Conservation (phyloP, 2,113 vertebrate species). For the Sterrhoptilus dennistouni region DNA sequence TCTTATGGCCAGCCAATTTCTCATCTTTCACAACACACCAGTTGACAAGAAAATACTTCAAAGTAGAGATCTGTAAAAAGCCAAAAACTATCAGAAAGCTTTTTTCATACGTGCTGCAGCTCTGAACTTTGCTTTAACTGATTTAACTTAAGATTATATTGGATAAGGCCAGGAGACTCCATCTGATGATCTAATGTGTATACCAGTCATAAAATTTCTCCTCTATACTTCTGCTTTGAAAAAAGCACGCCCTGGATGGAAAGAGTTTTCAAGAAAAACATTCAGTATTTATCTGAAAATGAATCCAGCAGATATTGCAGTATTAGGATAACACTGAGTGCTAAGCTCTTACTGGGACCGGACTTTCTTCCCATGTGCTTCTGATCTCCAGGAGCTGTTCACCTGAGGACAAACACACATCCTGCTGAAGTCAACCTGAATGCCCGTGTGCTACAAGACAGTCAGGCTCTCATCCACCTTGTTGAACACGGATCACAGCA, state of each 20-base stretch:
- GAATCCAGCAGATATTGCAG: neutral
- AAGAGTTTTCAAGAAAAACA: neutral
- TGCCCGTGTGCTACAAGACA: neutral
- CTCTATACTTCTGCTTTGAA: neutral
- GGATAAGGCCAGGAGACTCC: neutral
- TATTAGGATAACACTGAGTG: neutral
- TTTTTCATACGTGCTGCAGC: neutral
- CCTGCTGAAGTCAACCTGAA: neutral
- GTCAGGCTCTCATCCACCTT: neutral
- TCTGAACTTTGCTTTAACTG: neutral
- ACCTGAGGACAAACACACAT: neutral
- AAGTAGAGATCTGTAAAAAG: neutral
- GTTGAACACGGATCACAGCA: neutral
- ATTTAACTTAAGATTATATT: neutral
- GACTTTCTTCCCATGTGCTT: neutral
- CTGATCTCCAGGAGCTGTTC: neutral
- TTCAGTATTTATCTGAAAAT: neutral
- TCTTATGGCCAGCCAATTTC: neutral
- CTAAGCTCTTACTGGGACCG: neutral
- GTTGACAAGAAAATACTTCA: neutral
- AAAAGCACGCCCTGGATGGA: neutral
- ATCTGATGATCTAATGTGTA: neutral
- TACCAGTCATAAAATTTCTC: neutral
- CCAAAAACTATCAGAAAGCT: neutral
- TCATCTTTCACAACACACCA: neutral